Evolutionary conservation across 2,797 vertebrate species (phyloP).

Genomic region (Lycodopsis pacificus): DNA sequence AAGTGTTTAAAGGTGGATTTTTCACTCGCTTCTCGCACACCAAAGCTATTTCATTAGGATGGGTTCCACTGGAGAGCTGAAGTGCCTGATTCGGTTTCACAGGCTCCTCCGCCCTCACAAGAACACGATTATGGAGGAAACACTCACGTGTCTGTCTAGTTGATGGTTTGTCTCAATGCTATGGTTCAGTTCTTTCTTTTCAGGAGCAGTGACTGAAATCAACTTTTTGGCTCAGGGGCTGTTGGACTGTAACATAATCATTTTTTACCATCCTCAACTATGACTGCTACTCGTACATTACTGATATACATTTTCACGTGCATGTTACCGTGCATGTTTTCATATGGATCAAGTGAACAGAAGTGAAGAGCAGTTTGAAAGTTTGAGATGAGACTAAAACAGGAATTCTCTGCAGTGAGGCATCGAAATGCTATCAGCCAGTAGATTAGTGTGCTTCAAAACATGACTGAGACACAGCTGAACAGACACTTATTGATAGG

Average conservation of each 20-base stretch:
- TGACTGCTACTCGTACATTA: not conserved
- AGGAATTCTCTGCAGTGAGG: not conserved
- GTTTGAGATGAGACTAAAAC: slow-evolving; percentile 4
- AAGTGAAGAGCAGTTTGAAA: not conserved
- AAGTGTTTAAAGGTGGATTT: slow-evolving; percentile 25
- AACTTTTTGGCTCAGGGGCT: slow-evolving; percentile 32
- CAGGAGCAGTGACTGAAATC: slow-evolving; percentile 36
- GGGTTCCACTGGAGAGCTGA: slow-evolving; percentile 44
- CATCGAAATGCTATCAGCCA: slow-evolving; percentile 1
- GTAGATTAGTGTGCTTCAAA: not conserved
- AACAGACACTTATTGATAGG: slow-evolving; percentile 10
- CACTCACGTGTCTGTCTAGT: slow-evolving; percentile 45
- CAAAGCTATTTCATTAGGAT: slow-evolving; percentile 56
- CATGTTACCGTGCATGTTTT: not conserved
- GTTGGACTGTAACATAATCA: slow-evolving; percentile 24
- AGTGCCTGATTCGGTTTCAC: slow-evolving; percentile 43
- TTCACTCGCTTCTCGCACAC: slow-evolving; percentile 45
- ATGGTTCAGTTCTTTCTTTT: slow-evolving; percentile 29
- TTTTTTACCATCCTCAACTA: not conserved
- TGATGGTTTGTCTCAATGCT: slow-evolving; percentile 35
- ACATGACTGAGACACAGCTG: not conserved
- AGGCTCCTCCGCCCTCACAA: slow-evolving; percentile 33
- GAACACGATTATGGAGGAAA: slow-evolving; percentile 32
- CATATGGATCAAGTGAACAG: not conserved
- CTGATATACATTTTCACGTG: not conserved